Evolutionary conservation across 2,888 invertebrate species (phyloP).

Genomic region (Aphodius sticticus): DNA sequence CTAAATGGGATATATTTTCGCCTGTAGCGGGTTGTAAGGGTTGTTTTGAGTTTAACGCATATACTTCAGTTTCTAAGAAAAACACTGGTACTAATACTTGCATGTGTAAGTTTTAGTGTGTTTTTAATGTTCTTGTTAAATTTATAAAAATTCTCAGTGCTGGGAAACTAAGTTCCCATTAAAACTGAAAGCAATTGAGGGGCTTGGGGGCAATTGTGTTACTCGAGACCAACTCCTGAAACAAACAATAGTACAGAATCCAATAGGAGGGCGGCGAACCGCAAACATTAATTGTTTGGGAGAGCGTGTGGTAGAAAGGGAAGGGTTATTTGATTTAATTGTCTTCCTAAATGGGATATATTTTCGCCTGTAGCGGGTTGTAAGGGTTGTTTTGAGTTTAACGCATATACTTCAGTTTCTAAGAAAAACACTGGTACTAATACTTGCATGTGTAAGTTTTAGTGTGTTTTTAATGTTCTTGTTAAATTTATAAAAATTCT

Average conservation of each 20-base stretch:
- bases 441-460: not conserved
- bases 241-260: conserved; percentile 42
- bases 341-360: not conserved
- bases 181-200: too few relatives aligned
- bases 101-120: not conserved
- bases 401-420: not conserved
- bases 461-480: too few relatives aligned
- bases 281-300: not conserved
- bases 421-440: not conserved
- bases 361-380: not conserved
- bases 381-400: not conserved
- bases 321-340: not conserved
- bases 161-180: too few relatives aligned
- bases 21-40: not conserved
- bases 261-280: not conserved
- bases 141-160: too few relatives aligned
- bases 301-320: not conserved
- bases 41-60: not conserved
- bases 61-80: not conserved
- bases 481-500: too few relatives aligned
- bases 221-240: conserved; percentile 93
- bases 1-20: not conserved
- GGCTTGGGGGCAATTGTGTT: too few relatives aligned
- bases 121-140: too few relatives aligned
- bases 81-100: not conserved